A percentile compares a stretch with the other conserved stretches of the same genome.
phyloP scores from a whole-genome alignment of 2,888 invertebrate species.

The Liposcelis brunnea region DNA sequence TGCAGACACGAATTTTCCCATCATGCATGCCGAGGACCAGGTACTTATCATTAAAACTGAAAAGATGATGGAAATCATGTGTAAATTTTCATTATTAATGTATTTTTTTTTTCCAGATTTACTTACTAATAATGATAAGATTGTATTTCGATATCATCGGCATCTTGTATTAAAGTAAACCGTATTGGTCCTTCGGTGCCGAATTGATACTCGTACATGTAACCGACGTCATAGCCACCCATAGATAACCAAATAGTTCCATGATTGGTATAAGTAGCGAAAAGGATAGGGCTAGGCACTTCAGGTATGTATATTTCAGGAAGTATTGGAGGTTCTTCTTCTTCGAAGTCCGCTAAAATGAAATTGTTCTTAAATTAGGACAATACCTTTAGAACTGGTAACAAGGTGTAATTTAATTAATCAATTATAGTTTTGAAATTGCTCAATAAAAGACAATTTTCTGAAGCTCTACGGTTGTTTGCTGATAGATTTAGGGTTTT shows the following conservation, averaged over 20 bases:
- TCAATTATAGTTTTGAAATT: no score
- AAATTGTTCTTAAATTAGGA: no score
- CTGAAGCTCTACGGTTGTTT: no score
- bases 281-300: conserved; percentile 37
- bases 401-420: no score
- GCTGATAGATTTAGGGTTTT: no score
- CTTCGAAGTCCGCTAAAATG: conserved; percentile 35
- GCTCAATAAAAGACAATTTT: no score
- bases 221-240: conserved; percentile 47
- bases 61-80: conserved; percentile 14
- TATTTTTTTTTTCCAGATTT: conserved; percentile 8
- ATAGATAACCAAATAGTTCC: conserved; percentile 42
- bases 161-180: conserved; percentile 32
- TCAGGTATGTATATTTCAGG: conserved; percentile 33
- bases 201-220: conserved; percentile 41
- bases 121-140: no score
- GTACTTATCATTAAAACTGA: conserved; percentile 31
- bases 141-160: conserved; percentile 38
- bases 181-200: conserved; percentile 28
- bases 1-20: conserved; percentile 40
- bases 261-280: conserved; percentile 25
- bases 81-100: conserved; percentile 5
- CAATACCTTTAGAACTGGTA: no score
- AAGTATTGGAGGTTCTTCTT: conserved; percentile 31
- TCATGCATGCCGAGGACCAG: conserved; percentile 35